Evolutionary conservation across 2,888 invertebrate genomes (phyloP), one percentile per base, ranked within the genome.

Genomic region (Hylaea fasciaria): DNA sequence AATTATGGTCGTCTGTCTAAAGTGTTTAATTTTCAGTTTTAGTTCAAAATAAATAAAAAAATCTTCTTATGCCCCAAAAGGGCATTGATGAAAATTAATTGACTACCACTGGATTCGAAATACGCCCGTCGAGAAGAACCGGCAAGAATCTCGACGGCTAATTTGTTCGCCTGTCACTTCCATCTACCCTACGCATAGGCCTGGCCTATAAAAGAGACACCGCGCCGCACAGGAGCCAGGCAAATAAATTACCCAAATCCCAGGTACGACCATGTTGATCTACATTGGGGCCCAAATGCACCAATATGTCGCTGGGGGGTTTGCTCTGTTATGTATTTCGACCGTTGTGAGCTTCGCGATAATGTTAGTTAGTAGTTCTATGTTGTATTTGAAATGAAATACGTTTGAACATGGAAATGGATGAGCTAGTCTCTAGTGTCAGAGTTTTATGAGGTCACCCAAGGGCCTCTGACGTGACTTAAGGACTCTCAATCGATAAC

Each of bases 181-280:
- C 48, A 74, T 68, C 9, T 16, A 12, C 12, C 29, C 7, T 54
- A 65, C 46, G 52, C 49, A 17, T 4, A 37, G 44, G 13, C 37
- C 51, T 58, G 44, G 13, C 37, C 51, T 58, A 67, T 61, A 68
- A 56, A 69, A 70, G 71, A 63, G 69, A 71, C 69, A 74, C 75
- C 76, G 73, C 62, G 72, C 73, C 70, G 79, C 69, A 74, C 62
- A 68, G 65, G 75, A 80, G 75, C 73, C 70, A 71, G 65, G 71
- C 71, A 78, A 84, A 89, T 88, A 89, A 88, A 88, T 88, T 87
- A 80, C 71, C 72, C 84, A 86, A 88, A 88, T 86, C 87, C 86
- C 80, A 72, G 76, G 79, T 77, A 80, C 81, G 78, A 74, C 79
- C 81, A 73, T 73, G 76, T 79, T 86, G 88, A 87, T 88, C 82